These are phyloP conservation scores for Sciurus carolinensis DNA, from an alignment of 2,797 vertebrate genomes.

Conservation along the genomic window DNA sequence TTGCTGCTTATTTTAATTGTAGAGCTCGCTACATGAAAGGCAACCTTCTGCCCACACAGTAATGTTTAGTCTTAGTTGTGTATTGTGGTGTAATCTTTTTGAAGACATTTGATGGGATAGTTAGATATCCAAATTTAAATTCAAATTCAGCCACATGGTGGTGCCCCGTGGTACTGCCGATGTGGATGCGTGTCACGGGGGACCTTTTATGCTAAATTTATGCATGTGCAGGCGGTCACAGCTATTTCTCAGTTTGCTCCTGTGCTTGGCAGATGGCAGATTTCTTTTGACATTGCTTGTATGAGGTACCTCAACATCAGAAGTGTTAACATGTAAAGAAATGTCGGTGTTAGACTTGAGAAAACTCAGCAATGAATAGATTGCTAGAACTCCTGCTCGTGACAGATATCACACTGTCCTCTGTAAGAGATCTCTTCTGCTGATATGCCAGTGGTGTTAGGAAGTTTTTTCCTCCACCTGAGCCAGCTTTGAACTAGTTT, in stretches of 20 bases:
- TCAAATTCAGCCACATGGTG: not conserved
- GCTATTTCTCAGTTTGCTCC: not conserved
- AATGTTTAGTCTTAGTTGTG: not conserved
- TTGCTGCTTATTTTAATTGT: not conserved
- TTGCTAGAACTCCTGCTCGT: not conserved
- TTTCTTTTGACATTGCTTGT: conserved; percentile 40
- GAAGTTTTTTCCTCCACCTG: not conserved
- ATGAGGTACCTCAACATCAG: not conserved
- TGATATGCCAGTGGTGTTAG: not conserved
- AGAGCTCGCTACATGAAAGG: not conserved
- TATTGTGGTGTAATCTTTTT: not conserved
- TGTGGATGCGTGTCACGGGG: fast-evolving
- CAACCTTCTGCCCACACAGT: not conserved
- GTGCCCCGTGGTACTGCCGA: not conserved
- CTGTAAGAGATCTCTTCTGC: not conserved
- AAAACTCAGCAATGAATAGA: not conserved
- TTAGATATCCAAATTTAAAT: not conserved
- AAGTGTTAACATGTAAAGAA: conserved; percentile 7
- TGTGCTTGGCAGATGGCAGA: not conserved
- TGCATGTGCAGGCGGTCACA: not conserved
- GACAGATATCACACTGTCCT: not conserved
- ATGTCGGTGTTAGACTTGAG: not conserved
- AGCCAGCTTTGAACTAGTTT: not conserved
- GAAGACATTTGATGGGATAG: not conserved
- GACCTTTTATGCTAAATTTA: not conserved